Conservation (phyloP, 2,888 invertebrate species). For the Campoplex nolae region DNA sequence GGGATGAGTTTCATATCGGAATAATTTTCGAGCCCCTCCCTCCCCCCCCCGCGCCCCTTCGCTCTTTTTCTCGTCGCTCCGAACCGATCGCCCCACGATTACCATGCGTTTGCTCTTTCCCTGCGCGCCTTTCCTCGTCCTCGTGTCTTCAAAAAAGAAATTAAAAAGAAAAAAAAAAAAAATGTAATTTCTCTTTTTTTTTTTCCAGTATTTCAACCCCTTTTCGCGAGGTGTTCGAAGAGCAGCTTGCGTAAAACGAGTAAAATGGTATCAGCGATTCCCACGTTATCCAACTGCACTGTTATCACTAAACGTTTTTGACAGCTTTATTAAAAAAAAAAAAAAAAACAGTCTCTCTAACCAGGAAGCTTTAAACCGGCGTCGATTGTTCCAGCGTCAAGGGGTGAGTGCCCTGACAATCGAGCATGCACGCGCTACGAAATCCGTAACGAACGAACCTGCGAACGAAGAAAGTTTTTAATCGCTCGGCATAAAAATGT, state of each 20-base stretch:
- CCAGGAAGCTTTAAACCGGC: no score
- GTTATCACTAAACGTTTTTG: background rate
- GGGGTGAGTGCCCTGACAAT: background rate
- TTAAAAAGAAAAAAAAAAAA: background rate
- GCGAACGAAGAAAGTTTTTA: background rate
- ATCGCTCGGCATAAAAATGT: slow-evolving; percentile 6
- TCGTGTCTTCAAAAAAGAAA: background rate
- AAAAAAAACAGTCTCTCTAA: background rate
- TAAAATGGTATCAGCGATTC: background rate
- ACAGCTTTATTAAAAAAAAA: background rate
- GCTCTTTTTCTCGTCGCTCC: slow-evolving; percentile 31
- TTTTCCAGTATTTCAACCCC: background rate
- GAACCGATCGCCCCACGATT: slow-evolving; percentile 41
- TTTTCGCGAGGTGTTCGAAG: background rate
- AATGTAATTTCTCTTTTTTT: background rate
- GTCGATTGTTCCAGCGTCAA: background rate
- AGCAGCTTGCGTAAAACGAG: background rate
- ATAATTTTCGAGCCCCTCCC: slow-evolving; percentile 80
- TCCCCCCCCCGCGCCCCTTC: background rate
- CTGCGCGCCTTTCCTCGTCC: slow-evolving; percentile 39
- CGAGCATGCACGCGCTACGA: background rate
- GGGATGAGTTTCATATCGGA: slow-evolving; percentile 84
- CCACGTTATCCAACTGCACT: background rate
- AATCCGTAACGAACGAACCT: background rate
- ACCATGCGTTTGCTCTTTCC: slow-evolving; percentile 27